phyloP scores from a whole-genome alignment of 2,888 invertebrate genomes.

The Neoaliturus tenellus region DNA sequence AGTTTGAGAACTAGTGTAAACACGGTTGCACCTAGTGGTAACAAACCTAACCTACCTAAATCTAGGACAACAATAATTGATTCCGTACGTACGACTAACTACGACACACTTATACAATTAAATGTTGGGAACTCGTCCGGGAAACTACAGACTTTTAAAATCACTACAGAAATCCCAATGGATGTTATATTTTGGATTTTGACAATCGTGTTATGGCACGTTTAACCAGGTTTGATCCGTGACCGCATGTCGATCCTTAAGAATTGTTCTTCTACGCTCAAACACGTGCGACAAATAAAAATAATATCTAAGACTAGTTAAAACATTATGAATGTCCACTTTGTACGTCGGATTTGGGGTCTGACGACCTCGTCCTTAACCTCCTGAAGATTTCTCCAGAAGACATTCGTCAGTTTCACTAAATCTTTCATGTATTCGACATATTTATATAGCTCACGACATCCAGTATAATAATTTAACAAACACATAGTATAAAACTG shows the following conservation, averaged over 20 bases:
- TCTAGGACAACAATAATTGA: slow-evolving; percentile 55
- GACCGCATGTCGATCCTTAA: slow-evolving; percentile 5
- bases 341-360: slow-evolving; percentile 52
- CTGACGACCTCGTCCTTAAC: neutral
- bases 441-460: slow-evolving; percentile 52
- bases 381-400: slow-evolving; percentile 48
- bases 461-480: slow-evolving; percentile 52
- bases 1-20: slow-evolving; percentile 46
- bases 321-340: slow-evolving; percentile 41
- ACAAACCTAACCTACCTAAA: slow-evolving; percentile 54
- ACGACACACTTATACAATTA: slow-evolving; percentile 55
- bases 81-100: slow-evolving; percentile 55
- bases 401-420: slow-evolving; percentile 55
- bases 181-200: slow-evolving; percentile 18
- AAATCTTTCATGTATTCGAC: slow-evolving; percentile 50
- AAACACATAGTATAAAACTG: slow-evolving; percentile 61
- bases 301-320: slow-evolving; percentile 34
- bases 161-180: neutral
- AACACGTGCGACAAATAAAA: slow-evolving; percentile 13
- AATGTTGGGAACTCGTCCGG: slow-evolving; percentile 38
- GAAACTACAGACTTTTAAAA: slow-evolving; percentile 9
- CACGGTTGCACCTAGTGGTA: slow-evolving; percentile 46
- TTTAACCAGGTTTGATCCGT: slow-evolving; percentile 27
- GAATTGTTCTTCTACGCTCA: slow-evolving; percentile 23
- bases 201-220: slow-evolving; percentile 1